A percentile compares a stretch with the other conserved stretches of the same genome.
Evolutionary conservation across 2,113 vertebrate species (phyloP).

Genomic region (Corvus hawaiiensis): DNA sequence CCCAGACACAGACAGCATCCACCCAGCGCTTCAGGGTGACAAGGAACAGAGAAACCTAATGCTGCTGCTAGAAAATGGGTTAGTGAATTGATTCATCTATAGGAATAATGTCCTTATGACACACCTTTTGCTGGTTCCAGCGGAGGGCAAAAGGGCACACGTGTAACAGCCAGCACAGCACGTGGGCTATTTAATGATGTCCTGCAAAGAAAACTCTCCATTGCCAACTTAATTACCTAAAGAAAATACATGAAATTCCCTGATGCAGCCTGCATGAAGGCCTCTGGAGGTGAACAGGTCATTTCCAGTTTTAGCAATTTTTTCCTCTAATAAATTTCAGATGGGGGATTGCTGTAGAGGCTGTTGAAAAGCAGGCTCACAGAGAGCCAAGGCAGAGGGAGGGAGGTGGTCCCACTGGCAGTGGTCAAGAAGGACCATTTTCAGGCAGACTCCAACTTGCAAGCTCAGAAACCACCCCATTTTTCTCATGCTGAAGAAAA

Average conservation of each 20-base stretch:
- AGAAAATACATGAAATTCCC: not conserved
- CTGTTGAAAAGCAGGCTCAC: not conserved
- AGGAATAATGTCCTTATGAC: not conserved
- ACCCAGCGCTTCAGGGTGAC: not conserved
- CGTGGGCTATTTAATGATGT: not conserved
- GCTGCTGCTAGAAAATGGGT: not conserved
- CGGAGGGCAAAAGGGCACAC: not conserved
- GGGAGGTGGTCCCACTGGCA: not conserved
- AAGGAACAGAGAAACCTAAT: not conserved
- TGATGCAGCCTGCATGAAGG: not conserved
- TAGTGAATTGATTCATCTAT: not conserved
- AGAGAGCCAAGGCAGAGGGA: not conserved
- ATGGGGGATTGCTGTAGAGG: not conserved
- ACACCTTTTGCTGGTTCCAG: not conserved
- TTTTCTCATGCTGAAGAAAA: not conserved
- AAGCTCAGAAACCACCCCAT: not conserved
- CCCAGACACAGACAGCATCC: not conserved
- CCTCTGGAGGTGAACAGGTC: not conserved
- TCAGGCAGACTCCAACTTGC: not conserved
- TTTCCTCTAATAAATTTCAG: not conserved
- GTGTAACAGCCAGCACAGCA: fast-evolving
- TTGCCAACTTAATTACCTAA: not conserved
- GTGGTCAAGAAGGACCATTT: not conserved
- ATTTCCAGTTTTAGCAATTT: not conserved
- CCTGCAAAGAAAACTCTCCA: not conserved